Percentiles rank a stretch among this genome's conserved stretches.
Conservation (phyloP, 1,140 invertebrate species). For the Atopsyche davidsoni region DNA sequence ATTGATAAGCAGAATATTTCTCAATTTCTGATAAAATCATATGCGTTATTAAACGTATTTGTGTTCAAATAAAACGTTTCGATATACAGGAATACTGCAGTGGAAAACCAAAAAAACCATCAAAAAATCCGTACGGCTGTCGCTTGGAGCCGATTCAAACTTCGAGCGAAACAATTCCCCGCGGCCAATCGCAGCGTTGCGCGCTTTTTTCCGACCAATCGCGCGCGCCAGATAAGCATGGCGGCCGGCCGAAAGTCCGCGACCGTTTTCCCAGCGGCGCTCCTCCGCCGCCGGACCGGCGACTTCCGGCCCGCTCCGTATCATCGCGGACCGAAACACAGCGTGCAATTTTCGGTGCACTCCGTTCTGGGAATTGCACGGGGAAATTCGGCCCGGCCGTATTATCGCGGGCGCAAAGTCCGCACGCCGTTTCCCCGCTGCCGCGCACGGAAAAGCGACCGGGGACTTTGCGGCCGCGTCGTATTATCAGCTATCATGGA, state of each 20-base stretch:
- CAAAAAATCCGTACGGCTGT: background rate
- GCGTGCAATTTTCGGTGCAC: background rate
- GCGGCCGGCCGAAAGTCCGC: constrained; percentile 3
- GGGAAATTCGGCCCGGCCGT: background rate
- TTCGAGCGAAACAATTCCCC: background rate
- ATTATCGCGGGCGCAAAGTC: background rate
- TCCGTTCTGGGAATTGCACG: background rate
- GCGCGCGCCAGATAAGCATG: background rate
- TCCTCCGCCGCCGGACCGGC: background rate
- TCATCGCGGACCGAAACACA: background rate
- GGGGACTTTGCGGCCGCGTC: constrained; percentile 8
- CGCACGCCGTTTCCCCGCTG: background rate
- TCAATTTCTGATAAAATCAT: background rate
- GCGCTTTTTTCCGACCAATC: constrained; percentile 1
- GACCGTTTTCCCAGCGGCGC: background rate
- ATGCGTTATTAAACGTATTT: background rate
- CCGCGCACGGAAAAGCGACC: background rate
- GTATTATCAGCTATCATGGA: constrained; percentile 16
- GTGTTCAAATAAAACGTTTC: background rate
- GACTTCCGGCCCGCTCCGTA: constrained; percentile 5
- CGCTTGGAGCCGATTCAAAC: background rate
- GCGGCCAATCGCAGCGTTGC: constrained; percentile 5
- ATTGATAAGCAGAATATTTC: too few relatives aligned
- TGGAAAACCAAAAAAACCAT: background rate
- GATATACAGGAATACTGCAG: background rate